Evolutionary conservation across 23 tunicate species (phyloP).

Genomic region (Clavelina lepadiformis): DNA sequence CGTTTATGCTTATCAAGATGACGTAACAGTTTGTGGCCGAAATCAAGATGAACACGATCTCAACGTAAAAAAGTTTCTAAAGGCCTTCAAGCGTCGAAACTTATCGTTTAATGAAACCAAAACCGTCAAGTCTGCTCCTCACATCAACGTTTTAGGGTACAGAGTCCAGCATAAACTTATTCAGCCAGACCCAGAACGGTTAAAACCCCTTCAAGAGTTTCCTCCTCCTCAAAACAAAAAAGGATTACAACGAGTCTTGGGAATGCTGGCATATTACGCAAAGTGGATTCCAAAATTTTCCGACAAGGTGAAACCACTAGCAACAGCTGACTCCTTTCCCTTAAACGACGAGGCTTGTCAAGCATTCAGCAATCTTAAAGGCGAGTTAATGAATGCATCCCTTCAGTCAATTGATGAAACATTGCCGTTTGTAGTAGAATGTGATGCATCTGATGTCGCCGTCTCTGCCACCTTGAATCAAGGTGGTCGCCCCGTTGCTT

Average conservation of each 20-base stretch:
- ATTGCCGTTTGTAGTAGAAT: slow-evolving; percentile 19
- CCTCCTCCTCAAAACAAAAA: slow-evolving; percentile 1
- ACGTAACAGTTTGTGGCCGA: slow-evolving; percentile 11
- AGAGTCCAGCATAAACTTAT: slow-evolving; percentile 1
- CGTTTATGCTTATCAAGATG: slow-evolving; percentile 7
- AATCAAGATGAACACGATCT: slow-evolving; percentile 19
- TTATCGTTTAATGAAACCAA: slow-evolving; percentile 22
- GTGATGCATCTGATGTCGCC: slow-evolving; percentile 21
- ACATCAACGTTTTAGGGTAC: slow-evolving; percentile 15
- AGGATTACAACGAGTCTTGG: slow-evolving; percentile 4
- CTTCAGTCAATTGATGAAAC: slow-evolving; percentile 18
- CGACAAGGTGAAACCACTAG: slow-evolving; percentile 9
- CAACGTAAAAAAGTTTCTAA: slow-evolving; percentile 12
- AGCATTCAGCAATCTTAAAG: slow-evolving; percentile 5
- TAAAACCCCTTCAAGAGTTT: slow-evolving; percentile 2
- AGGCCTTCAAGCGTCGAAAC: background rate
- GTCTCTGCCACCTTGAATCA: slow-evolving; percentile 15
- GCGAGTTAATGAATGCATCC: background rate
- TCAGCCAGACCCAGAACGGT: slow-evolving; percentile 20
- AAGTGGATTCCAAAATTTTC: slow-evolving; percentile 22
- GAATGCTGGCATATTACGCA: slow-evolving; percentile 17
- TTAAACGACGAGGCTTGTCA: background rate
- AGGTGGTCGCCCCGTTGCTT: slow-evolving; percentile 26
- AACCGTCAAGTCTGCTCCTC: background rate
- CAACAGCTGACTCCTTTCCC: slow-evolving; percentile 2